phyloP scores from a whole-genome alignment of 2,113 vertebrate species.

The Ochotona princeps region DNA sequence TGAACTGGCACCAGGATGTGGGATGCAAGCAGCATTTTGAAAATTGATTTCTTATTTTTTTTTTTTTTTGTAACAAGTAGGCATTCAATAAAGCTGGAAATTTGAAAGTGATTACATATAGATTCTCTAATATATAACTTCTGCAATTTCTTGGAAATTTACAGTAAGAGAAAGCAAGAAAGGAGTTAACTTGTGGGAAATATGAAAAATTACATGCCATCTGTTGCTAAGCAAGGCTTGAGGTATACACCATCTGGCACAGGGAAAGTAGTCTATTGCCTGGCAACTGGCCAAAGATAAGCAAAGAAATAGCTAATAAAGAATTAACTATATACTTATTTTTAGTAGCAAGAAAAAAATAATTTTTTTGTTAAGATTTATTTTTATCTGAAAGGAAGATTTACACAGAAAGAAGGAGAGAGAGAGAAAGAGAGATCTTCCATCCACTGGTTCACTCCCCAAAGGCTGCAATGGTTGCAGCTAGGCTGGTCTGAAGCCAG shows the following conservation, averaged over 20 bases:
- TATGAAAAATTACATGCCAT: not conserved
- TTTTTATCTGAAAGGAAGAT: no score
- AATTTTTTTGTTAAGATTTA: no score
- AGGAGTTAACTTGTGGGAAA: not conserved
- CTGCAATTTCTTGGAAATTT: conserved; percentile 8
- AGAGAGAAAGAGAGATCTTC: no score
- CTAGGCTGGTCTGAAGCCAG: no score
- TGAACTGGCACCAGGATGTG: no score
- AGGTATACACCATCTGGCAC: not conserved
- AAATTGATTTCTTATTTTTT: conserved; percentile 35
- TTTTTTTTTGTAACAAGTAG: not conserved
- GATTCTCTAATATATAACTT: conserved; percentile 21
- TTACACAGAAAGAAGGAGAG: no score
- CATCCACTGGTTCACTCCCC: no score
- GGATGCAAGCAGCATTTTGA: no score
- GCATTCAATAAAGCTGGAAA: conserved; percentile 10
- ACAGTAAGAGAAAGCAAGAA: not conserved
- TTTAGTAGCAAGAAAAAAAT: conserved; percentile 22
- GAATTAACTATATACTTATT: not conserved
- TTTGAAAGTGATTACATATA: not conserved
- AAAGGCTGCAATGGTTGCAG: no score
- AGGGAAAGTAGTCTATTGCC: not conserved
- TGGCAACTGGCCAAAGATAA: conserved; percentile 10
- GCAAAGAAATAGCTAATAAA: not conserved
- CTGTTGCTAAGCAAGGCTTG: not conserved